Evolutionary conservation across 2,797 vertebrate species (phyloP).

Genomic region (Takifugu ocellatus): DNA sequence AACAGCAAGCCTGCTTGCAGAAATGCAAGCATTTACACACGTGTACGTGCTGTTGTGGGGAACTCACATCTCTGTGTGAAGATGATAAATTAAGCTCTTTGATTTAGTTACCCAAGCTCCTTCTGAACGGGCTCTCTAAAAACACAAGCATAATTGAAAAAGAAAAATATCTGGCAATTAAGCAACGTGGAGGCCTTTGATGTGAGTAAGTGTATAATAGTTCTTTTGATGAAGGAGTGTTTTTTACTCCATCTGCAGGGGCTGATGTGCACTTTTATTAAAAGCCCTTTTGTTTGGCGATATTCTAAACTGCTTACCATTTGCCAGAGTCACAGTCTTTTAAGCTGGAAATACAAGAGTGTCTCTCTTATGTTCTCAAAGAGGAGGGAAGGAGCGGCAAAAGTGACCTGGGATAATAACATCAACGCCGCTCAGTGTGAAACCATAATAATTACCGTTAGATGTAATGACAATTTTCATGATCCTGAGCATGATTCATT

Average conservation of each 20-base stretch:
- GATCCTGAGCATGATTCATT: conserved; percentile 27
- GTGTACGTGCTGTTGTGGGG: conserved; percentile 42
- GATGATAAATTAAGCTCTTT: conserved; percentile 62
- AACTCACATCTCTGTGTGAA: conserved; percentile 37
- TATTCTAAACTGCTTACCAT: conserved; percentile 65
- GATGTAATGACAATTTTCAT: conserved; percentile 10
- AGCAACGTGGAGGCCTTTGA: conserved; percentile 68
- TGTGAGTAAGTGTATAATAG: conserved; percentile 69
- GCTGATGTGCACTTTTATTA: conserved; percentile 68
- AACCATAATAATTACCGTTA: conserved; percentile 5
- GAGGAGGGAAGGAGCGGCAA: not conserved
- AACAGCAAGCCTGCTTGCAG: conserved; percentile 25
- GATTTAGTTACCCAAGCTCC: conserved; percentile 54
- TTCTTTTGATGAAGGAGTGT: conserved; percentile 68
- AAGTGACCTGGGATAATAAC: conserved; percentile 1
- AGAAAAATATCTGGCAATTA: conserved; percentile 72
- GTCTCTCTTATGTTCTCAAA: conserved; percentile 23
- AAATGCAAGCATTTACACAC: conserved; percentile 43
- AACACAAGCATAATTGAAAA: conserved; percentile 71
- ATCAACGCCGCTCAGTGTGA: conserved; percentile 1
- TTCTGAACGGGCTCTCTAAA: conserved; percentile 56
- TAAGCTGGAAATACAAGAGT: conserved; percentile 43
- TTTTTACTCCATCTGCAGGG: conserved; percentile 58
- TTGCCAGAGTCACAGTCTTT: conserved; percentile 64
- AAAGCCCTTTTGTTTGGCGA: conserved; percentile 71